A percentile compares a stretch with the other conserved stretches of the same genome.
Evolutionary conservation across 2,797 vertebrate species (phyloP).

Genomic region (Syndactyla subalaris): DNA sequence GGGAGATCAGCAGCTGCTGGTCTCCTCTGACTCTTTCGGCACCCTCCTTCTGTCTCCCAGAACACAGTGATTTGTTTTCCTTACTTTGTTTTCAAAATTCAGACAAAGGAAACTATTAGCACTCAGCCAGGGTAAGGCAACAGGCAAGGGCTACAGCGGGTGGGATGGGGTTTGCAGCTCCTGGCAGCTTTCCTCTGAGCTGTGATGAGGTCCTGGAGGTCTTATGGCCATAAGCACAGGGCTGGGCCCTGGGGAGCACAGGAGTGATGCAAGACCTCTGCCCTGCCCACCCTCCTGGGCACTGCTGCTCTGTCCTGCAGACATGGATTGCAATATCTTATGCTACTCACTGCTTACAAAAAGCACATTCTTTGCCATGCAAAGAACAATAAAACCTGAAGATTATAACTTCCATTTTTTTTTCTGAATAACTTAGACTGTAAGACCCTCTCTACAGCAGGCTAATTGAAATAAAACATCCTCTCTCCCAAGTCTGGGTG

Average conservation of each 20-base stretch:
- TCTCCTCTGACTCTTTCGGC: neutral
- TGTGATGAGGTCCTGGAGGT: neutral
- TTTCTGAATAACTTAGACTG: neutral
- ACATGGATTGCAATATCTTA: neutral
- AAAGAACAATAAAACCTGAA: neutral
- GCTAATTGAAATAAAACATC: neutral
- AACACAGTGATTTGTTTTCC: neutral
- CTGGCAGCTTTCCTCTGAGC: neutral
- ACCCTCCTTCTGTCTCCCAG: neutral
- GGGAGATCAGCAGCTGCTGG: neutral
- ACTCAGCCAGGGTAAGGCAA: rapidly evolving
- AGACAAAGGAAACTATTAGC: neutral
- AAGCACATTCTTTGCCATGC: neutral
- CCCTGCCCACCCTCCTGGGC: too few relatives aligned
- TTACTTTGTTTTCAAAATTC: neutral
- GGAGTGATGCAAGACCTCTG: neutral
- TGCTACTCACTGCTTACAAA: neutral
- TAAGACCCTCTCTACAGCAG: neutral
- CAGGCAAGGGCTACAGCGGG: neutral
- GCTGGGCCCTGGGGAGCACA: neutral
- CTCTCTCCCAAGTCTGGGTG: neutral
- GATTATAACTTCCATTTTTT: neutral
- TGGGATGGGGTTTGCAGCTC: neutral
- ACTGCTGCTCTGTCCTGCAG: neutral
- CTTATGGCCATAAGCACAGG: rapidly evolving